Evolutionary conservation across 2,797 vertebrate genomes (phyloP), one percentile per base, ranked within the genome.

Genomic region (Muraenolepis orangiensis): DNA sequence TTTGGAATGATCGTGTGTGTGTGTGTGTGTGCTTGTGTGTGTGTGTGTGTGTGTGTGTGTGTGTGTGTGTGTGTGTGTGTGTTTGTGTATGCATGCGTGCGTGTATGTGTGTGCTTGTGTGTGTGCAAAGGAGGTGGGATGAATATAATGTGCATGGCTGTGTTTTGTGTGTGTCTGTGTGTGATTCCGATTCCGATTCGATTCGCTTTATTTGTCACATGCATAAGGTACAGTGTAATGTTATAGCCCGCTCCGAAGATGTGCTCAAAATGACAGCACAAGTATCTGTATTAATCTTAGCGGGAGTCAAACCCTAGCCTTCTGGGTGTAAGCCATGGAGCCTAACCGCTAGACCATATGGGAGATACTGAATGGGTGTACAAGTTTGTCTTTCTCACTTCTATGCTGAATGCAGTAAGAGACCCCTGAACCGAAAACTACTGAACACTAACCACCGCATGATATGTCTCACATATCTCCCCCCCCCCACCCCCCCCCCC

Each of bases 391-490:
- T 66, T 28, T 8, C n/a, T 66, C n/a, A 23, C n/a, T 13, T 66
- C 20, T 66, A n/a, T 28, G n/a, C 23, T 23, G 5, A 34, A n/a
- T 40, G 30, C 73, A 31, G 46, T 74, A 28, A 34, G 57, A 20
- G 57, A 20, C 40, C 77, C 72, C 32, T 32, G 26, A 68, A 40
- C 69, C 70, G n/a, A n/a, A n/a, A n/a, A n/a, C n/a, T 18, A 74
- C 42, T 79, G 51, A 76, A 38, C 38, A 66, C 11, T 78, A 74
- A 81, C 83, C 78, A 83, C 84, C 77, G 84, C 83, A 86, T 83
- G 85, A 73, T 26, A 36, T 83, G 84, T 77, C 79, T 76, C 34
- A 70, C n/a, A n/a, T n/a, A n/a, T n/a, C n/a, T n/a, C n/a, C n/a
- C n/a, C n/a, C n/a, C n/a, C n/a, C n/a, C n/a, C n/a, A n/a, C n/a